Conservation (phyloP, 35 echinoderm and acorn worm genomes). For the Nesometra sesokonis region DNA sequence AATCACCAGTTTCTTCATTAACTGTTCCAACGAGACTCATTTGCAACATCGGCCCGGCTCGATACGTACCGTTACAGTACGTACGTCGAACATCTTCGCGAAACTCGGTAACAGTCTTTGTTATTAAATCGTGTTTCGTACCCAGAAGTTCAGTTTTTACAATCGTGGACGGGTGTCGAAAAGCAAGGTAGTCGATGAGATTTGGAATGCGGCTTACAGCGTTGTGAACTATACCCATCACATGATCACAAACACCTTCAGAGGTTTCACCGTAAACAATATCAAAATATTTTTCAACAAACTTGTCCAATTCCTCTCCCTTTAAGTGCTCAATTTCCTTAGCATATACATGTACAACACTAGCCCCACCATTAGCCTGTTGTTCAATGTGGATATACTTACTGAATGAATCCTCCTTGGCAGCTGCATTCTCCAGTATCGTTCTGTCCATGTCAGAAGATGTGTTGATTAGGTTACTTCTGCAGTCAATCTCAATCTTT, state of each 20-base stretch:
- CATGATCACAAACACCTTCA: constrained; percentile 61
- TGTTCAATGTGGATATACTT: constrained; percentile 81
- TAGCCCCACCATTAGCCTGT: constrained; percentile 82
- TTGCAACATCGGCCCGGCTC: constrained; percentile 78
- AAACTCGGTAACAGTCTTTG: constrained; percentile 83
- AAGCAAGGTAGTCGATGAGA: constrained; percentile 58
- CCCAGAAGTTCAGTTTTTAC: constrained; percentile 80
- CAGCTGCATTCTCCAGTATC: not conserved
- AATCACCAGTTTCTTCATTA: constrained; percentile 92
- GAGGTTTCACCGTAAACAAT: constrained; percentile 54
- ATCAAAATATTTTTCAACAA: constrained; percentile 67
- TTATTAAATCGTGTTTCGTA: constrained; percentile 73
- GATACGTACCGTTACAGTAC: constrained; percentile 76
- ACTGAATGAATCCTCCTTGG: constrained; percentile 21
- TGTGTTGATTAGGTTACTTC: not conserved
- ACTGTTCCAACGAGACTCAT: constrained; percentile 94
- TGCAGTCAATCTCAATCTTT: not conserved
- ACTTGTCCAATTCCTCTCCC: constrained; percentile 52
- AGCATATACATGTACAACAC: constrained; percentile 82
- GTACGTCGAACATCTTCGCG: constrained; percentile 45
- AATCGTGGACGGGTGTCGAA: constrained; percentile 54
- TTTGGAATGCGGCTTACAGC: constrained; percentile 56
- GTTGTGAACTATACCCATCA: constrained; percentile 90
- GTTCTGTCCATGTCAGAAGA: not conserved
- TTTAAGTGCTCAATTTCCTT: constrained; percentile 73